phyloP scores from a whole-genome alignment of 2,797 vertebrate genomes.

The Austrolebias charrua region DNA sequence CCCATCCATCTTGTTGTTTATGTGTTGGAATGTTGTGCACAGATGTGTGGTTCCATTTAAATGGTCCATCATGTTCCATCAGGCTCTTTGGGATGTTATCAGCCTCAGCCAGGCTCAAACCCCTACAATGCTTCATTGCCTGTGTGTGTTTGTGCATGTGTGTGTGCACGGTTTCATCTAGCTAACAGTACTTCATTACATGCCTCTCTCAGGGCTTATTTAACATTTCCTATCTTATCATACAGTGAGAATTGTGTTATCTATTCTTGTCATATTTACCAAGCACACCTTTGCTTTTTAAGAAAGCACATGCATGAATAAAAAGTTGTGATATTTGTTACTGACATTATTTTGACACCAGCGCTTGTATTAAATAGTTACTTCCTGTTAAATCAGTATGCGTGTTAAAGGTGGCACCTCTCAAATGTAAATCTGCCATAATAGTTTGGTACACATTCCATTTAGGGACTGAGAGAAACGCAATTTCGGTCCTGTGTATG shows the following conservation, averaged over 20 bases:
- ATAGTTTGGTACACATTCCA: neutral
- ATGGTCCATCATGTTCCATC: slow-evolving; percentile 72
- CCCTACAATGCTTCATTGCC: slow-evolving; percentile 74
- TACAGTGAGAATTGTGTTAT: slow-evolving; percentile 59
- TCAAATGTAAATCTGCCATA: too few relatives aligned
- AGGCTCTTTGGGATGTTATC: slow-evolving; percentile 75
- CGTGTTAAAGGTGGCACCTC: neutral
- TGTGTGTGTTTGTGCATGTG: slow-evolving; percentile 35
- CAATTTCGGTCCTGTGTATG: too few relatives aligned
- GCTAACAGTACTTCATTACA: slow-evolving; percentile 71
- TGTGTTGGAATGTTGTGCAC: slow-evolving; percentile 21
- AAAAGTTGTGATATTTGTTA: slow-evolving; percentile 8
- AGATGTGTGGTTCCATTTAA: slow-evolving; percentile 60
- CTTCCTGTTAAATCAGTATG: slow-evolving; percentile 10
- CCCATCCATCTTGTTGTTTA: slow-evolving; percentile 36
- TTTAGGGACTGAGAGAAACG: too few relatives aligned
- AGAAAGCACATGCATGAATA: slow-evolving; percentile 5
- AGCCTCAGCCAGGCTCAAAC: slow-evolving; percentile 69
- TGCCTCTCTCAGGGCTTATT: slow-evolving; percentile 52
- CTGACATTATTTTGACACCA: slow-evolving; percentile 10
- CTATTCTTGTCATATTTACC: slow-evolving; percentile 65
- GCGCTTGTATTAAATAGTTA: slow-evolving; percentile 20
- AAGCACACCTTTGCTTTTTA: slow-evolving; percentile 49
- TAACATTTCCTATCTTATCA: slow-evolving; percentile 66
- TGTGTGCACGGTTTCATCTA: slow-evolving; percentile 25